These are phyloP conservation scores for Drosophila picticornis DNA, from an alignment of 2,888 invertebrate genomes.

Conservation along the genomic window DNA sequence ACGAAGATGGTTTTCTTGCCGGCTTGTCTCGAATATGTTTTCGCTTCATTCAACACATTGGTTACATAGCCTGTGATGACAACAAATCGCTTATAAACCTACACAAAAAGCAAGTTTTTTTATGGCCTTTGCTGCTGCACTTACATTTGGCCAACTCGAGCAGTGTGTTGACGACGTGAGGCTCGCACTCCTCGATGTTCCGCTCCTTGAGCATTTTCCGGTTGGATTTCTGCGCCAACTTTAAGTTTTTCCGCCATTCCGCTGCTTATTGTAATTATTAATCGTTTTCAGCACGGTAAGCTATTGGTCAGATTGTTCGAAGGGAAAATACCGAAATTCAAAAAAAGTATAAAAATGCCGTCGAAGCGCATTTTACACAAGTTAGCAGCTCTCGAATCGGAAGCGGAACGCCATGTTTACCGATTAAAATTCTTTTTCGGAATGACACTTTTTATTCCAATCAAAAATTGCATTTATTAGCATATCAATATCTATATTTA, in stretches of 20 bases:
- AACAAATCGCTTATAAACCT: background rate
- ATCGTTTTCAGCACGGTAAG: background rate
- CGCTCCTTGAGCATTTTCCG: background rate
- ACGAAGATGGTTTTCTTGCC: background rate
- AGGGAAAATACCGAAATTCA: background rate
- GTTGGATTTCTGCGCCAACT: background rate
- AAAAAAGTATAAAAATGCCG: background rate
- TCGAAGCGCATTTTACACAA: background rate
- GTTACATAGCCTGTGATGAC: background rate
- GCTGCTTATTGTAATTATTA: background rate
- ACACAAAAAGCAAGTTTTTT: too few relatives aligned
- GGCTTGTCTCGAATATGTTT: background rate
- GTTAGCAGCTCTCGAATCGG: background rate
- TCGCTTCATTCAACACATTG: background rate
- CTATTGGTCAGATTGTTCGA: background rate
- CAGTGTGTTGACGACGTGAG: background rate
- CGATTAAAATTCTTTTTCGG: background rate
- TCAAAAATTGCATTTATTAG: background rate
- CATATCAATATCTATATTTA: background rate
- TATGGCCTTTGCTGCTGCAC: too few relatives aligned
- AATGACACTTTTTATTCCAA: background rate
- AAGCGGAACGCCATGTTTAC: background rate
- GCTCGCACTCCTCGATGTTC: background rate
- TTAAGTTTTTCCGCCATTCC: background rate
- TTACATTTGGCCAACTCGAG: background rate